A percentile compares a stretch with the other conserved stretches of the same genome.
Evolutionary conservation across 2,888 invertebrate genomes (phyloP).

Genomic region (Scaptodrosophila latifasciaeformis): DNA sequence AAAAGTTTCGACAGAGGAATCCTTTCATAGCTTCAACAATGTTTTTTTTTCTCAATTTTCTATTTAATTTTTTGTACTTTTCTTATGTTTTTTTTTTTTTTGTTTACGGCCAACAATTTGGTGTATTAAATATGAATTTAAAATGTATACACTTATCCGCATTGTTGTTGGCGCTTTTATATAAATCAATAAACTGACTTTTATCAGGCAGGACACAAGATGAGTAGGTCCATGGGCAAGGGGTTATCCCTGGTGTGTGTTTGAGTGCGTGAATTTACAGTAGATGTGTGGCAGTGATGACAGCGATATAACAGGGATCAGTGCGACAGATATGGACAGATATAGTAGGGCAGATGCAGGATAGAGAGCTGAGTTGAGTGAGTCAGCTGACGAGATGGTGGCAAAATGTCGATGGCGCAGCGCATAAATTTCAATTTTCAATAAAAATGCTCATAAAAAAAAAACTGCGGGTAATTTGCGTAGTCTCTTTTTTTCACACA

Average conservation of each 20-base stretch:
- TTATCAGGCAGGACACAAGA: constrained; percentile 6
- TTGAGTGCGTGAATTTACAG: constrained; percentile 1
- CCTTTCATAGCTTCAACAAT: too few species aligned
- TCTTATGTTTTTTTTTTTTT: too few species aligned
- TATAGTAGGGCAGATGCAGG: background rate
- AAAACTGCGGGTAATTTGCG: constrained; percentile 68
- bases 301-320: constrained; percentile 65
- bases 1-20: too few species aligned
- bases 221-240: too few species aligned
- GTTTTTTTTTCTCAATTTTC: too few species aligned
- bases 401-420: constrained; percentile 11
- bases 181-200: constrained; percentile 10
- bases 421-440: constrained; percentile 64
- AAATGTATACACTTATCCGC: background rate
- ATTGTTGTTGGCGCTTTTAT: background rate
- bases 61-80: too few species aligned
- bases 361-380: too few species aligned
- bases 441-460: constrained; percentile 54
- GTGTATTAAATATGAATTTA: background rate
- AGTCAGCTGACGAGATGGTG: background rate
- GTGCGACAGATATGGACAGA: constrained; percentile 21
- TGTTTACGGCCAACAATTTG: background rate
- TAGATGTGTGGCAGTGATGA: constrained; percentile 41
- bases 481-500: constrained; percentile 26
- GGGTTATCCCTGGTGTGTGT: too few species aligned